phyloP scores from a whole-genome alignment of 2,797 vertebrate species.

The Merluccius polli region DNA sequence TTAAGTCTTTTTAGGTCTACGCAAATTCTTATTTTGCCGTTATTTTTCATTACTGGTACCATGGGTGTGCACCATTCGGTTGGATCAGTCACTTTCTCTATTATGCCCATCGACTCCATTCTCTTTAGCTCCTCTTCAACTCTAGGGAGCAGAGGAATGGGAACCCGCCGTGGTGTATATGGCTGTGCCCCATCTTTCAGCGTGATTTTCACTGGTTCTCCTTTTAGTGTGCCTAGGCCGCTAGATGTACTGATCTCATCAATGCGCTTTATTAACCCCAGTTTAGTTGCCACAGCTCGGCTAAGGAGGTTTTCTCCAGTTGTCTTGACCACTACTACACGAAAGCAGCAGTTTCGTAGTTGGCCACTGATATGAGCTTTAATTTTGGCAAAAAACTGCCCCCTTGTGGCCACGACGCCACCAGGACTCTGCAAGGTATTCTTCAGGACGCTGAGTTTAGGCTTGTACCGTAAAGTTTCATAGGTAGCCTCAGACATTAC shows the following conservation, averaged over 20 bases:
- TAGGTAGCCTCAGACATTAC: not conserved
- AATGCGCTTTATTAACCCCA: not conserved
- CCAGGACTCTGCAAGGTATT: not conserved
- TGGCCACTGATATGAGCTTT: not conserved
- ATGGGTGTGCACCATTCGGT: constrained; percentile 4
- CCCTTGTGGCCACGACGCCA: not conserved
- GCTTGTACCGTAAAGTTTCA: not conserved
- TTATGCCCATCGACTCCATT: constrained; percentile 5
- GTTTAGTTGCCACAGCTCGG: not conserved
- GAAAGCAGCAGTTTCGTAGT: not conserved
- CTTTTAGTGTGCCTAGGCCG: not conserved
- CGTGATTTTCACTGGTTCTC: not conserved
- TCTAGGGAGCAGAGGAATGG: constrained; percentile 5
- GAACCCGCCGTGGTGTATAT: not conserved
- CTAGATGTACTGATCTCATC: not conserved
- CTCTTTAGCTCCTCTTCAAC: constrained; percentile 1
- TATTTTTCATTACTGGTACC: constrained; percentile 4
- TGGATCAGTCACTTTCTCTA: not conserved
- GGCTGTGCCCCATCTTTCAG: not conserved
- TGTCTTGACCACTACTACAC: constrained; percentile 6
- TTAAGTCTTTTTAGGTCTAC: not conserved
- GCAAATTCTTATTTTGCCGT: constrained; percentile 7
- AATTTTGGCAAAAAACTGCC: not conserved
- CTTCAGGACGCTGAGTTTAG: not conserved
- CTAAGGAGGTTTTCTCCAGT: constrained; percentile 6